phyloP scores from a whole-genome alignment of 2,113 vertebrate species.

The Tachuris rubrigastra region DNA sequence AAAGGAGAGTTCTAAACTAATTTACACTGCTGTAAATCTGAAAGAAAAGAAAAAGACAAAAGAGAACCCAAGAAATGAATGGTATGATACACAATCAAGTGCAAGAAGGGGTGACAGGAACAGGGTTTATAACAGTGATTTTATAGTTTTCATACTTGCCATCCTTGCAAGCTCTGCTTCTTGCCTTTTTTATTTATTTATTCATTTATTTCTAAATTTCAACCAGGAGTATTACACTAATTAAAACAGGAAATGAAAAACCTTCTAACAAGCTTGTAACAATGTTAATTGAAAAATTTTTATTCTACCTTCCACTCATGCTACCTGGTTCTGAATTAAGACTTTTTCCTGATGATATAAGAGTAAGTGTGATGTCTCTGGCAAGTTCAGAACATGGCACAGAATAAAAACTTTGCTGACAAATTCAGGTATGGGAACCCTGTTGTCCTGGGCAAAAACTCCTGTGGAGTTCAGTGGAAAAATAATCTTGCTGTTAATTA shows the following conservation, averaged over 20 bases:
- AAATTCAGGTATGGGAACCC: not conserved
- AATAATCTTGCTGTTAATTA: not conserved
- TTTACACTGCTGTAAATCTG: not conserved
- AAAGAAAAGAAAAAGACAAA: not conserved
- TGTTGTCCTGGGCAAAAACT: not conserved
- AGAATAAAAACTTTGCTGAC: not conserved
- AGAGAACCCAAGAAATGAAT: not conserved
- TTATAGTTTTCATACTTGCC: not conserved
- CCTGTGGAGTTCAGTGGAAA: not conserved
- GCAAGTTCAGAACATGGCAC: not conserved
- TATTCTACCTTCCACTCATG: not conserved
- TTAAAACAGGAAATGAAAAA: not conserved
- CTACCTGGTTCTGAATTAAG: not conserved
- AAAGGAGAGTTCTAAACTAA: not conserved
- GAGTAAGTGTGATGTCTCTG: not conserved
- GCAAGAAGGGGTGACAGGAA: not conserved
- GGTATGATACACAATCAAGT: not conserved
- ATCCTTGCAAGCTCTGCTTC: not conserved
- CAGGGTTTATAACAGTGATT: not conserved
- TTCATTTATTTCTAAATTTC: not conserved
- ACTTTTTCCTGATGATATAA: not conserved
- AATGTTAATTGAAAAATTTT: not conserved
- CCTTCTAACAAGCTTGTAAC: not conserved
- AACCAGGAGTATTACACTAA: not conserved
- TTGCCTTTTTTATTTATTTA: not conserved